Evolutionary conservation across 1,140 invertebrate genomes (phyloP), one percentile per base, ranked within the genome.

Genomic region (Leptinotarsa lineolata): DNA sequence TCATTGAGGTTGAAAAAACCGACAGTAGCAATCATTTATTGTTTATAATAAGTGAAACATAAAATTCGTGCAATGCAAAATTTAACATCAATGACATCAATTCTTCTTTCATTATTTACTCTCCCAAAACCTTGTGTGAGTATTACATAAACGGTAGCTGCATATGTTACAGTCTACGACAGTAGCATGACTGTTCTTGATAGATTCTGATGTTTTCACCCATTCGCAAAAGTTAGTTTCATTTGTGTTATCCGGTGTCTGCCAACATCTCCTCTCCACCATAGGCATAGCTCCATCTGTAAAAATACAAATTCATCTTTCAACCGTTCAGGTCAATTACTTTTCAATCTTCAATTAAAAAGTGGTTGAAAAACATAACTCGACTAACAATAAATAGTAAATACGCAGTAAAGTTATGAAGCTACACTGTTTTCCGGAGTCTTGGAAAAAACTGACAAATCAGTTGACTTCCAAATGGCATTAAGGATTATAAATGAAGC

Each of bases 271-370:
- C 13, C 58, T n/a, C 58, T 59, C 11, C 5, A 59, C 58, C 15
- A 59, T 59, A n/a, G 58, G 58, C 58, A 59, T 18, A 11, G 58
- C 58, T 59, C 58, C 58, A 59, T n/a, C 58, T 59, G 20, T 2
- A 59, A 59, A 59, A 0, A n/a, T 4, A 59, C 58, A 16, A 16
- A 39, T 11, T 39, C 8, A 39, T 39, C 11, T 11, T 39, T 39
- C 8, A 39, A 39, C 30, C 8, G n/a, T n/a, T n/a, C n/a, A n/a
- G n/a, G 11, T 39, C 0, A 39, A 39, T 39, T 2, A 39, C 5
- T 39, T 39, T 11, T 39, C 11, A 39, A 39, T 39, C 30, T 11
- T 39, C 1, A 39, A 11, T 11, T 39, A 0, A 39, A 39, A 39
- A 2, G 30, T 39, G 30, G 2, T 11, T 11, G 0, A 39, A 11